phyloP scores from a whole-genome alignment of 2,888 invertebrate species.

The Drosophila birchii region DNA sequence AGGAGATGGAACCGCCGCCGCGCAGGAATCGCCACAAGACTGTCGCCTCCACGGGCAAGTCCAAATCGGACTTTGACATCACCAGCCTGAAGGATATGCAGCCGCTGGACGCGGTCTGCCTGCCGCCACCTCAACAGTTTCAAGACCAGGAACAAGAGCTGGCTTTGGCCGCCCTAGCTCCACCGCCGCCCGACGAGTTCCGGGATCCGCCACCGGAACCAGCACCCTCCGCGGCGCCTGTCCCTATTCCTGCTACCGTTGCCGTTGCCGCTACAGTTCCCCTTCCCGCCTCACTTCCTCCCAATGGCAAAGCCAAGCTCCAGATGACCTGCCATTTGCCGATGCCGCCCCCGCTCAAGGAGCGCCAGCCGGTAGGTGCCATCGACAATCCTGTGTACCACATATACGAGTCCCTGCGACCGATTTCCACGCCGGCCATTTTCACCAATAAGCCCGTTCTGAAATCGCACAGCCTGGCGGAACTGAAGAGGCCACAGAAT shows the following conservation, averaged over 20 bases:
- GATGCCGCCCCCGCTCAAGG: slow-evolving; percentile 63
- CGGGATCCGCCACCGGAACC: slow-evolving; percentile 85
- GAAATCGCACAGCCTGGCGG: slow-evolving; percentile 81
- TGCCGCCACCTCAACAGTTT: slow-evolving; percentile 92
- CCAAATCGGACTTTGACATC: slow-evolving; percentile 87
- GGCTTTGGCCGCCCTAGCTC: slow-evolving; percentile 48
- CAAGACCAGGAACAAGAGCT: slow-evolving; percentile 91
- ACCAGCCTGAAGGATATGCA: slow-evolving; percentile 87
- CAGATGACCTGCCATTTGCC: slow-evolving; percentile 29
- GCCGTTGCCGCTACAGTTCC: slow-evolving; percentile 14
- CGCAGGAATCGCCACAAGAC: slow-evolving; percentile 66
- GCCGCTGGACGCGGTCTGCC: slow-evolving; percentile 89
- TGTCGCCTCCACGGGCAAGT: slow-evolving; percentile 82
- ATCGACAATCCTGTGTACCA: slow-evolving; percentile 92
- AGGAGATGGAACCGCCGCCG: slow-evolving; percentile 76
- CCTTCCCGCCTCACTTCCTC: slow-evolving; percentile 28
- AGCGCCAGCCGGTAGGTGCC: slow-evolving; percentile 79
- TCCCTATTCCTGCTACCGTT: not conserved
- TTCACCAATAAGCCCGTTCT: slow-evolving; percentile 79
- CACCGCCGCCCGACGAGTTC: slow-evolving; percentile 90
- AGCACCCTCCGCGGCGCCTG: slow-evolving; percentile 31
- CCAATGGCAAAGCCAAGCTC: slow-evolving; percentile 35
- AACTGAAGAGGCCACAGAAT: slow-evolving; percentile 73
- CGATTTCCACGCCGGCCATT: slow-evolving; percentile 76
- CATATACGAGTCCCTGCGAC: slow-evolving; percentile 89